A percentile compares a stretch with the other conserved stretches of the same genome.
These are phyloP conservation scores for Chascanopsetta lugubris DNA, from an alignment of 2,113 vertebrate species.

Conservation along the genomic window DNA sequence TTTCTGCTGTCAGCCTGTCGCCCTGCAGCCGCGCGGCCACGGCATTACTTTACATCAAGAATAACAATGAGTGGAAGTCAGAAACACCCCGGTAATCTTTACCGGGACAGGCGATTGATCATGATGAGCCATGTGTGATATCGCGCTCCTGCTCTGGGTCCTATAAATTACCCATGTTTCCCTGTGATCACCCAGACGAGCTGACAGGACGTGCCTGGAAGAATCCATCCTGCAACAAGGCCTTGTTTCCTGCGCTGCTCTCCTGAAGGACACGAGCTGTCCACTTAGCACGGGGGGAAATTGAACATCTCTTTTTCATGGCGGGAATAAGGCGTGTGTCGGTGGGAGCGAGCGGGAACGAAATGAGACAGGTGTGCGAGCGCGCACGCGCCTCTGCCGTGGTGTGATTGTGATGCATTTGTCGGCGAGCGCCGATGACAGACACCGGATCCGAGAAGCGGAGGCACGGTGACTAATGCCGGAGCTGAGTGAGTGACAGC, in stretches of 20 bases:
- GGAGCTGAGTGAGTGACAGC: slow-evolving; percentile 72
- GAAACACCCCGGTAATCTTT: slow-evolving; percentile 2
- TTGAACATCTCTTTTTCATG: slow-evolving; percentile 76
- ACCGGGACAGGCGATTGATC: slow-evolving; percentile 24
- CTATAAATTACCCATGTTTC: slow-evolving; percentile 56
- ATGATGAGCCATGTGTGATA: slow-evolving; percentile 12
- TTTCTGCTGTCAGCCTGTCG: slow-evolving; percentile 4
- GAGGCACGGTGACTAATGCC: slow-evolving; percentile 67
- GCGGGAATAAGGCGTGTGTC: slow-evolving; percentile 29
- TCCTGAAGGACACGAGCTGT: slow-evolving; percentile 74
- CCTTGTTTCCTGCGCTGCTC: slow-evolving; percentile 55
- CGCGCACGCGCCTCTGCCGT: slow-evolving; percentile 8
- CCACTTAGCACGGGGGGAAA: slow-evolving; percentile 69
- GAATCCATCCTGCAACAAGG: slow-evolving; percentile 68
- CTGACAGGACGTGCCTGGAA: slow-evolving; percentile 62
- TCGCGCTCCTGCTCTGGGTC: slow-evolving; percentile 25
- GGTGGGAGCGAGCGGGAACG: slow-evolving; percentile 20
- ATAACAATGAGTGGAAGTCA: slow-evolving; percentile 22
- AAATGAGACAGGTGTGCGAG: slow-evolving; percentile 56
- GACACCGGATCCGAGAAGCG: slow-evolving; percentile 70
- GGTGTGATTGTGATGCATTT: slow-evolving; percentile 55
- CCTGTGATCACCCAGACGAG: slow-evolving; percentile 58
- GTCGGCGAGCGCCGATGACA: slow-evolving; percentile 61
- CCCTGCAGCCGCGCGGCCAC: neutral
- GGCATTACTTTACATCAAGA: slow-evolving; percentile 20